A percentile compares a stretch with the other conserved stretches of the same genome.
Conservation (phyloP, 2,797 vertebrate species). For the Sebastes hubbsi region DNA sequence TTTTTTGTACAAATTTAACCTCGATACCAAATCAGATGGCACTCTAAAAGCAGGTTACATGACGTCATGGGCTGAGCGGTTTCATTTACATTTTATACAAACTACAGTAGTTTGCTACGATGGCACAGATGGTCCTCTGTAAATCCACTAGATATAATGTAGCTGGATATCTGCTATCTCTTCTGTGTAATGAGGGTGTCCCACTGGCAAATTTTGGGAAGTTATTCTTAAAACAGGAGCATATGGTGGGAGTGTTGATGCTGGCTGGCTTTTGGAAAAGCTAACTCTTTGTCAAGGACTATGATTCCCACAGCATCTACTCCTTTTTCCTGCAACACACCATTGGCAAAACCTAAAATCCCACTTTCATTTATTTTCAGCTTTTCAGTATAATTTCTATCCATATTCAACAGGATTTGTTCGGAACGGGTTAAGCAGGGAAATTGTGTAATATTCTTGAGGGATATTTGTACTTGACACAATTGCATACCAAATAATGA, state of each 20-base stretch:
- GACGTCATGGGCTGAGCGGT: background rate
- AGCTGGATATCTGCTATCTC: conserved; percentile 5
- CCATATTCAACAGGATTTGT: conserved; percentile 55
- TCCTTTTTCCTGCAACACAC: conserved; percentile 21
- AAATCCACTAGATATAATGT: conserved; percentile 20
- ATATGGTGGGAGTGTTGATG: conserved; percentile 51
- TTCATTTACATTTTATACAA: background rate
- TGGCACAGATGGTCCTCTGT: conserved; percentile 23
- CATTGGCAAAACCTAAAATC: conserved; percentile 33
- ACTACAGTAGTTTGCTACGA: background rate
- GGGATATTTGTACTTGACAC: conserved; percentile 59
- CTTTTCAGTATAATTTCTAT: conserved; percentile 33
- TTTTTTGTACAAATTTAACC: background rate
- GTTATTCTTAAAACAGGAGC: conserved; percentile 53
- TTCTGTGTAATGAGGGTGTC: conserved; percentile 24
- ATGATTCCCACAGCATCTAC: conserved; percentile 21
- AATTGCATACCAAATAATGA: conserved; percentile 60
- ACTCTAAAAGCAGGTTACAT: background rate
- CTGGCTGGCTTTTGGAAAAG: conserved; percentile 40
- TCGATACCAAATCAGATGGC: background rate
- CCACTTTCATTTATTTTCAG: conserved; percentile 21
- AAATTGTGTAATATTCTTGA: conserved; percentile 37
- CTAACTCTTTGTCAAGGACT: conserved; percentile 45
- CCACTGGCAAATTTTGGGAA: conserved; percentile 27
- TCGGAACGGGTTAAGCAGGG: conserved; percentile 31